Percentiles rank a stretch among this genome's conserved stretches.
Evolutionary conservation across 2,797 vertebrate genomes (phyloP).

Genomic region (Chrysocyon brachyurus): DNA sequence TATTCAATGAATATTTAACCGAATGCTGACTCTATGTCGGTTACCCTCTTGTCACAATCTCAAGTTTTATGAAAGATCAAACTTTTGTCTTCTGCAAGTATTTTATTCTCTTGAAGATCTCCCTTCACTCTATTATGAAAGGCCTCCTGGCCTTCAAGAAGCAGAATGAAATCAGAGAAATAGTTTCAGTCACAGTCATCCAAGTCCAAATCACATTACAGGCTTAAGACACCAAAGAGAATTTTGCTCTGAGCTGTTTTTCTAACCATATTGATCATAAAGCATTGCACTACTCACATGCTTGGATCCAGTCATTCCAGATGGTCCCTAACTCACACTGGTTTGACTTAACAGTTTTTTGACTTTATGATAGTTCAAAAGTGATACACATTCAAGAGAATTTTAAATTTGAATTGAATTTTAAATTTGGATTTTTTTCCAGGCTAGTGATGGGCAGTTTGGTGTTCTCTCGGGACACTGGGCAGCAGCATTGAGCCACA

Average conservation of each 20-base stretch:
- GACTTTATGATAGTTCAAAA: not conserved
- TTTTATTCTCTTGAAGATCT: constrained; percentile 29
- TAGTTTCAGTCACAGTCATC: not conserved
- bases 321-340: not conserved
- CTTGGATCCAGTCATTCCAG: not conserved
- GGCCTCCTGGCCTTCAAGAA: not conserved
- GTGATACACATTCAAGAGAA: not conserved
- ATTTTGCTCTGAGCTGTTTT: constrained; percentile 36
- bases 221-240: not conserved
- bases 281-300: not conserved
- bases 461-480: not conserved
- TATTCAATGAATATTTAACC: constrained; percentile 71
- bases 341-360: not conserved
- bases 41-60: not conserved
- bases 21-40: not conserved
- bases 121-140: constrained; percentile 7
- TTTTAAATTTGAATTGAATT: not conserved
- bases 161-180: constrained; percentile 43
- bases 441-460: not conserved
- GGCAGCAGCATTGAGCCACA: not conserved
- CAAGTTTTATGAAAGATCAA: constrained; percentile 34
- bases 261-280: not conserved
- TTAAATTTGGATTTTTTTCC: not conserved
- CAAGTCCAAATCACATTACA: not conserved
- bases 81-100: constrained; percentile 30